Conservation (phyloP, 2,888 invertebrate species). For the Eupithecia inturbata region DNA sequence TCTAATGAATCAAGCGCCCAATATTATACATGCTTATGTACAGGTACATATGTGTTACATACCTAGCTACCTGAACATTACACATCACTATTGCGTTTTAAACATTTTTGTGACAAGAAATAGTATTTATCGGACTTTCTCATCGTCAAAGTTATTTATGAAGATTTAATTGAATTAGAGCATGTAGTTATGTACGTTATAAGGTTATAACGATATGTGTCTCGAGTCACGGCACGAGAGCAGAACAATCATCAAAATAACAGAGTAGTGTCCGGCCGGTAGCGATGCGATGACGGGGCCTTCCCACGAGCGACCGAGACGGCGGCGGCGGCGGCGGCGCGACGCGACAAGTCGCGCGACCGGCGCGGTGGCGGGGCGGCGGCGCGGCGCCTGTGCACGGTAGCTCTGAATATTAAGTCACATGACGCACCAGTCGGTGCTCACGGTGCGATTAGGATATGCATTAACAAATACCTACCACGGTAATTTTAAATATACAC, state of each 20-base stretch:
- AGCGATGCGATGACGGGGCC: constrained; percentile 12
- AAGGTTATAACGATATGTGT: constrained; percentile 29
- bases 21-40: background rate
- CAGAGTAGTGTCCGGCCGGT: constrained; percentile 19
- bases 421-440: constrained; percentile 61
- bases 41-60: no score
- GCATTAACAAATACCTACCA: constrained; percentile 15
- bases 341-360: constrained; percentile 43
- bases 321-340: constrained; percentile 30
- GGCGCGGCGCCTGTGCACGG: constrained; percentile 6
- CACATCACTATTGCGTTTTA: background rate
- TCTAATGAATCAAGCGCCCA: background rate
- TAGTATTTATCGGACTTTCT: constrained; percentile 8
- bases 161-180: constrained; percentile 21
- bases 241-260: constrained; percentile 36
- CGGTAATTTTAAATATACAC: background rate
- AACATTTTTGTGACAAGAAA: background rate
- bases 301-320: constrained; percentile 41
- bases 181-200: constrained; percentile 13
- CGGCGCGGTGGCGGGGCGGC: constrained; percentile 5
- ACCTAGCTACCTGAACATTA: background rate
- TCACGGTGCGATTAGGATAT: constrained; percentile 10
- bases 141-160: constrained; percentile 5
- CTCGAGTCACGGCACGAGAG: constrained; percentile 27
- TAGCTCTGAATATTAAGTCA: constrained; percentile 58